phyloP scores from a whole-genome alignment of 2,797 vertebrate genomes.

The Anguilla marmorata region DNA sequence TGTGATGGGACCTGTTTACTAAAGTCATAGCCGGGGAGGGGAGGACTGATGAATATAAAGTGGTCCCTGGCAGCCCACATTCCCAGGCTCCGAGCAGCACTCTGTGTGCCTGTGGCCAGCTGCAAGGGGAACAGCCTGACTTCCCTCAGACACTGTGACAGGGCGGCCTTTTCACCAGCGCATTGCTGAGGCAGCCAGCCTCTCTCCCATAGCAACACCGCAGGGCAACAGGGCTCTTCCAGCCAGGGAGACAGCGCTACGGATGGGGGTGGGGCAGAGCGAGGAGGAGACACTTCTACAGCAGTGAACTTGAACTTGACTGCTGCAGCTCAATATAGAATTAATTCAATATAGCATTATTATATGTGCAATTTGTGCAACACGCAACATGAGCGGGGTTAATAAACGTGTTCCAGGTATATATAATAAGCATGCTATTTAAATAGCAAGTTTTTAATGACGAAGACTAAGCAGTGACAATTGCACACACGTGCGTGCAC shows the following conservation, averaged over 20 bases:
- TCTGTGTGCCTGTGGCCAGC: conserved; percentile 84
- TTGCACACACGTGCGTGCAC: not conserved
- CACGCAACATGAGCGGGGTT: not conserved
- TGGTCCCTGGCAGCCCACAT: conserved; percentile 82
- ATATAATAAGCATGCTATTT: not conserved
- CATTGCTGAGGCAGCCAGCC: conserved; percentile 81
- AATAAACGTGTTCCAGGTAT: not conserved
- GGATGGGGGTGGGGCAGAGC: conserved; percentile 23
- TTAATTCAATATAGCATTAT: not conserved
- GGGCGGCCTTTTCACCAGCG: conserved; percentile 84
- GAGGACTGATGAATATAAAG: conserved; percentile 90
- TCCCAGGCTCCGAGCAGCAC: conserved; percentile 91
- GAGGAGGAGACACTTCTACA: conserved; percentile 62
- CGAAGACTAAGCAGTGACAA: not conserved
- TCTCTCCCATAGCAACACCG: conserved; percentile 93
- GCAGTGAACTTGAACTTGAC: conserved; percentile 80
- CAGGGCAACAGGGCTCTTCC: conserved; percentile 54
- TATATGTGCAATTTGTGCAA: too few relatives aligned
- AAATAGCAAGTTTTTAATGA: not conserved
- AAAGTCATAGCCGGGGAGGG: conserved; percentile 49
- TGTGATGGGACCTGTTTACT: conserved; percentile 48
- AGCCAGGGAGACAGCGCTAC: conserved; percentile 28
- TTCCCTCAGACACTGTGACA: conserved; percentile 91
- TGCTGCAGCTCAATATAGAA: conserved; percentile 39
- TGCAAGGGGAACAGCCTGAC: conserved; percentile 78